phyloP scores from a whole-genome alignment of 2,888 invertebrate genomes.

The Onchidella celtica region DNA sequence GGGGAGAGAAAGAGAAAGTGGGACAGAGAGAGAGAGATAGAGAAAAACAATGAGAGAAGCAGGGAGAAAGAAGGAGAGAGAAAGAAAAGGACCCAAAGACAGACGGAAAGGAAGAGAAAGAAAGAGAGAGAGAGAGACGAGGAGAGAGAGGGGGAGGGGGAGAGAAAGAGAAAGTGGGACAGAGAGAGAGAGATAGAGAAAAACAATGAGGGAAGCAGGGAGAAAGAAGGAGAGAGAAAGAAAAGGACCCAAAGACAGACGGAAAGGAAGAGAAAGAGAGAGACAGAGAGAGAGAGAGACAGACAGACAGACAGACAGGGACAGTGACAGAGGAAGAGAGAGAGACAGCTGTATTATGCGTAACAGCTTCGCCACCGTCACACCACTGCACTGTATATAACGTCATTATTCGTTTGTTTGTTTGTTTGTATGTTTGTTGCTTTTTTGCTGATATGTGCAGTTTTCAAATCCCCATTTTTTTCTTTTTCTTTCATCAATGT shows the following conservation, averaged over 20 bases:
- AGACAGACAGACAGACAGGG: not conserved
- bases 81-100: not conserved
- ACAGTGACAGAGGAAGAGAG: not conserved
- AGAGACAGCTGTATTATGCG: no score
- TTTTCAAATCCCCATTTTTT: no score
- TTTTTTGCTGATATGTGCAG: not conserved
- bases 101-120: not conserved
- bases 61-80: not conserved
- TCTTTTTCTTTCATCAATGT: no score
- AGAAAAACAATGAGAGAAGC: not conserved
- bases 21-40: not conserved
- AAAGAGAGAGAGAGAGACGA: not conserved
- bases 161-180: not conserved
- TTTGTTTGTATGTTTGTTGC: conserved; percentile 3
- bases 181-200: not conserved
- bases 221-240: no score
- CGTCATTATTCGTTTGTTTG: not conserved
- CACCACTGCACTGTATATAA: no score
- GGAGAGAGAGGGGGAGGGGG: not conserved
- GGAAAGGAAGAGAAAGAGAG: not conserved
- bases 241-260: no score
- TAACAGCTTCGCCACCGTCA: no score
- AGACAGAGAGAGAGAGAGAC: not conserved
- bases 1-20: not conserved
- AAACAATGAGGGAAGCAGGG: no score